Base-by-base conservation (phyloP, 2,113 vertebrate species). In the Dasypus novemcinctus region DNA sequence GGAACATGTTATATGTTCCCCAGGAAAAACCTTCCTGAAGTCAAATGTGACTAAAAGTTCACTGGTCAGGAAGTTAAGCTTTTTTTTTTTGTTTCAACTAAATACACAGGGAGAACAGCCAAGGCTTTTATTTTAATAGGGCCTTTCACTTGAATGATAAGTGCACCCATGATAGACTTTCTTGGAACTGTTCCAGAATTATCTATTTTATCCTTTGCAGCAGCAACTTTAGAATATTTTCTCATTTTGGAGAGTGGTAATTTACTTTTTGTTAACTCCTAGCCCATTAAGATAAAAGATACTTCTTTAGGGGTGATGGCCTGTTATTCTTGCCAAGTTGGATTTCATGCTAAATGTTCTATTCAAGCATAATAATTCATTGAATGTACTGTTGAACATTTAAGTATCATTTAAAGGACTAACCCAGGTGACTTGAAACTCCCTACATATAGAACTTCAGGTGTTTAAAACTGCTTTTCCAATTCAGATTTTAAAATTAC, bases 241-340 rank as follows among this genome's bases (percentile, higher is more conserved):
- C 49, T 85, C 27, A 52, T 85, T 71, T 91, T n/a, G 43, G 36
- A 63, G 84, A 92, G 57, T 6, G 46, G 63, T 80, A 66, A 49
- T 96, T 93, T 78, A 71, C 92, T 91, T 76, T 72, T 81, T 63
- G 90, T 93, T 93, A 93, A 81, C 78, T 95, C 72, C 78, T 75
- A 93, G 29, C 72, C 68, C 52, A 91, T 91, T 85, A 84, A 94
- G 66, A 88, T 87, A 71, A 91, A 85, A 79, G 92, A 64, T 80
- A 36, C 41, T 91, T 93, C 92, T 71, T 75, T 23, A 12, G 76
- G 81, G 90, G 87, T 76, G 75, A 68, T 36, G 72, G 76, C 59
- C 86, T 93, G 38, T 83, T 90, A 36, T 12, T 54, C 89, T 94
- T 87, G 89, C 81, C 89, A 92, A 69, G 54, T 33, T 79, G 78